phyloP scores from a whole-genome alignment of 1,140 invertebrate species.

The Wasmannia auropunctata region DNA sequence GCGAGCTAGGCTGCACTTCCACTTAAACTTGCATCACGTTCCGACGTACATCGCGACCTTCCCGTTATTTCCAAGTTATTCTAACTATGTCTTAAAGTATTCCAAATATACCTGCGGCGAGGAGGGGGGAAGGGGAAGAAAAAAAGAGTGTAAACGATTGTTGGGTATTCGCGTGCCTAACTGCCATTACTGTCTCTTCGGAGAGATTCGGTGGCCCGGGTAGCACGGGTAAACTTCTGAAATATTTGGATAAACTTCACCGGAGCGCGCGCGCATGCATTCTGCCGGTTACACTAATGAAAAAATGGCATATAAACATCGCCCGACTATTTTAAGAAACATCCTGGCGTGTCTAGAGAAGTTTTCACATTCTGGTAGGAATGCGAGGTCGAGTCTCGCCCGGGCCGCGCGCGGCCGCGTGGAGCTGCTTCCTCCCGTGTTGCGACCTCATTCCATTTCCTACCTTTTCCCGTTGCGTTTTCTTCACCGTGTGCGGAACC shows the following conservation, averaged over 20 bases:
- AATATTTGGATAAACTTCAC: slow-evolving; percentile 2
- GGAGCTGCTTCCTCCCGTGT: background rate
- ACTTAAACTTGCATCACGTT: background rate
- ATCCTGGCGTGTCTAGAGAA: background rate
- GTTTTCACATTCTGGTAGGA: background rate
- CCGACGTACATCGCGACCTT: background rate
- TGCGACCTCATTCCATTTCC: slow-evolving; percentile 19
- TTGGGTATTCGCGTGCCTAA: background rate
- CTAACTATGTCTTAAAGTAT: slow-evolving; percentile 2
- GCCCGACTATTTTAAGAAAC: background rate
- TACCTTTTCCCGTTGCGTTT: background rate
- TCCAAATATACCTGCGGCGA: too few relatives aligned
- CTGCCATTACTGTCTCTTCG: background rate
- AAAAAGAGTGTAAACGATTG: background rate
- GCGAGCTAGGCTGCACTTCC: too few relatives aligned
- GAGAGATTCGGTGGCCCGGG: background rate
- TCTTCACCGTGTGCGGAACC: background rate
- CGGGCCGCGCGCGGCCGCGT: too few relatives aligned
- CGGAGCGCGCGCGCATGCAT: too few relatives aligned
- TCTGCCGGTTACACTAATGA: background rate
- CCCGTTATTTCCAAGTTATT: background rate
- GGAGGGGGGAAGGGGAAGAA: too few relatives aligned
- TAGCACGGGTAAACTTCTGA: too few relatives aligned
- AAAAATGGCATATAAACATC: slow-evolving; percentile 6
- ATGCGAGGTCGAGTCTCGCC: background rate